Conservation (phyloP, 2,888 invertebrate species). For the Aethes cnicana region DNA sequence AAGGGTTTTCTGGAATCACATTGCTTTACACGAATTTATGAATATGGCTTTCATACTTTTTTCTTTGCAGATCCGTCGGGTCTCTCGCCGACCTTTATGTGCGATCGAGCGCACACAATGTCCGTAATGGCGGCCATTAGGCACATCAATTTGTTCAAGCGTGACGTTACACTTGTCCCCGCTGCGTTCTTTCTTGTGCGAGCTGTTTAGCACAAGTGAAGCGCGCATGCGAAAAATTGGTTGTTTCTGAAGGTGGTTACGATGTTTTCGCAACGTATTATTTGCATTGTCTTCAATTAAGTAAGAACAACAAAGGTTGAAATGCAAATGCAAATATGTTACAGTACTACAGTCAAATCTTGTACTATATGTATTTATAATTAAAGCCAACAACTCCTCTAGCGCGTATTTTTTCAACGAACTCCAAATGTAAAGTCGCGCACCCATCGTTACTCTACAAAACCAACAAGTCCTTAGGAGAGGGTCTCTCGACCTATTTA, state of each 20-base stretch:
- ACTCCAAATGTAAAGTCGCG: not conserved
- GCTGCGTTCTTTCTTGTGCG: conserved; percentile 53
- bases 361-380: too few relatives aligned
- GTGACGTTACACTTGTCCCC: conserved; percentile 67
- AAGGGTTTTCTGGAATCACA: conserved; percentile 50
- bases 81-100: conserved; percentile 59
- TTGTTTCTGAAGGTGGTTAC: not conserved
- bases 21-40: conserved; percentile 58
- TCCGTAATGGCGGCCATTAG: conserved; percentile 71
- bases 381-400: too few relatives aligned
- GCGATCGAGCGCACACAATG: conserved; percentile 71
- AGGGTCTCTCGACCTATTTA: not conserved
- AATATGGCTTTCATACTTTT: conserved; percentile 62
- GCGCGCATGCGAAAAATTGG: conserved; percentile 28
- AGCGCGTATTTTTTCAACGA: conserved; percentile 1
- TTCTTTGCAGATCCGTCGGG: conserved; percentile 50
- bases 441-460: conserved; percentile 3
- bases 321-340: too few relatives aligned
- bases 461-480: conserved; percentile 2
- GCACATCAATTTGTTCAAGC: conserved; percentile 69
- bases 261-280: too few relatives aligned
- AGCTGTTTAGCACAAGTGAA: conserved; percentile 47
- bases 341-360: too few relatives aligned
- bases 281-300: too few relatives aligned
- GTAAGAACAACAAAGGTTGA: too few relatives aligned